phyloP scores from a whole-genome alignment of 1,140 invertebrate species.

The Temnothorax longispinosus region DNA sequence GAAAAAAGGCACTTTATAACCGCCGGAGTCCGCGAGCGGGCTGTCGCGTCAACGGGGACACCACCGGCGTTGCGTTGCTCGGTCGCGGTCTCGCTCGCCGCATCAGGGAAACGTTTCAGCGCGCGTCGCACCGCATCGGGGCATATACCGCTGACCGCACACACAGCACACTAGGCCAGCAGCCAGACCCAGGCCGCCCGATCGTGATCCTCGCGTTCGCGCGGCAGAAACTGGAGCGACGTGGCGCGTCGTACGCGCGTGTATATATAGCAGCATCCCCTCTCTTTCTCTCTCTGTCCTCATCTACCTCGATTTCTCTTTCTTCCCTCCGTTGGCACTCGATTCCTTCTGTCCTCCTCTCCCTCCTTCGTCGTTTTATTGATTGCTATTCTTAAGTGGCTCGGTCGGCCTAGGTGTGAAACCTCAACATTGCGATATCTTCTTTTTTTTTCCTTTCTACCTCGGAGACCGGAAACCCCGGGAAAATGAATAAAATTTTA shows the following conservation, averaged over 20 bases:
- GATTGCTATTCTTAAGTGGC: constrained; percentile 17
- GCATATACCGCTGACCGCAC: too few species aligned
- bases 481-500: neutral
- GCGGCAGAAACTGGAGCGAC: constrained; percentile 19
- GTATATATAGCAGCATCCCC: neutral
- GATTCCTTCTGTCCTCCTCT: neutral
- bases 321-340: too few species aligned
- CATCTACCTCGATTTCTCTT: neutral
- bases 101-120: constrained; percentile 17
- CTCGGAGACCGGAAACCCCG: neutral
- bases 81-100: neutral
- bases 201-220: neutral
- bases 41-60: neutral
- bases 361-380: neutral
- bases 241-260: neutral
- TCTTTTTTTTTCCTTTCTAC: neutral
- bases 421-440: neutral
- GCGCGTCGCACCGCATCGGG: constrained; percentile 1
- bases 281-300: neutral
- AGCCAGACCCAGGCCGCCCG: too few species aligned
- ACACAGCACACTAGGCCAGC: neutral
- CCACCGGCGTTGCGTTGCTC: neutral
- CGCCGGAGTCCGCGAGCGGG: too few species aligned
- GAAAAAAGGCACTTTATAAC: constrained; percentile 44
- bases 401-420: neutral